Evolutionary conservation across 2,113 vertebrate genomes (phyloP).

Genomic region (Cebus imitator): DNA sequence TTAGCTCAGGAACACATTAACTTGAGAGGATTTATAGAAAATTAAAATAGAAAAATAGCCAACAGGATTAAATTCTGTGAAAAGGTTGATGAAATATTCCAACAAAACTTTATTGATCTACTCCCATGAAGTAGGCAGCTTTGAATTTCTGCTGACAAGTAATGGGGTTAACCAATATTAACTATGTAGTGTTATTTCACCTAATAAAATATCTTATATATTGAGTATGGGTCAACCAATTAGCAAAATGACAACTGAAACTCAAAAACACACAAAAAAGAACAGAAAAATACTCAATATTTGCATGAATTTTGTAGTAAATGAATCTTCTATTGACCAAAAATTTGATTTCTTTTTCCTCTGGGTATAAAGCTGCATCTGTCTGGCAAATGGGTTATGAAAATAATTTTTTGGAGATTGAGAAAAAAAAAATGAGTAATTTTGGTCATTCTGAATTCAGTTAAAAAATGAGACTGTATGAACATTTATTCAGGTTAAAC

Average conservation of each 20-base stretch:
- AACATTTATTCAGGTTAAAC: not conserved
- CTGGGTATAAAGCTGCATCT: not conserved
- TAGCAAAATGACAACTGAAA: not conserved
- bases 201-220: not conserved
- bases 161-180: not conserved
- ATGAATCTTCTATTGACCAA: not conserved
- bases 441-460: not conserved
- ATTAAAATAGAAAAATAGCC: not conserved
- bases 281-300: not conserved
- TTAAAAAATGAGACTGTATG: not conserved
- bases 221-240: not conserved
- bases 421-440: not conserved
- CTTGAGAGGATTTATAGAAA: not conserved
- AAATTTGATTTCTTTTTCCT: constrained; percentile 26
- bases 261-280: not conserved
- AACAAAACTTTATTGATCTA: not conserved
- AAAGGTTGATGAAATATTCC: not conserved
- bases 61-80: not conserved
- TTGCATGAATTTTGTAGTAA: not conserved
- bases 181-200: not conserved
- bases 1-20: not conserved
- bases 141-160: constrained; percentile 31
- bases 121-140: not conserved
- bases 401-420: constrained; percentile 11
- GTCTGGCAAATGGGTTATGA: not conserved